Base-by-base conservation (phyloP, 2,888 invertebrate genomes). In the Pyrochroa serraticornis region DNA sequence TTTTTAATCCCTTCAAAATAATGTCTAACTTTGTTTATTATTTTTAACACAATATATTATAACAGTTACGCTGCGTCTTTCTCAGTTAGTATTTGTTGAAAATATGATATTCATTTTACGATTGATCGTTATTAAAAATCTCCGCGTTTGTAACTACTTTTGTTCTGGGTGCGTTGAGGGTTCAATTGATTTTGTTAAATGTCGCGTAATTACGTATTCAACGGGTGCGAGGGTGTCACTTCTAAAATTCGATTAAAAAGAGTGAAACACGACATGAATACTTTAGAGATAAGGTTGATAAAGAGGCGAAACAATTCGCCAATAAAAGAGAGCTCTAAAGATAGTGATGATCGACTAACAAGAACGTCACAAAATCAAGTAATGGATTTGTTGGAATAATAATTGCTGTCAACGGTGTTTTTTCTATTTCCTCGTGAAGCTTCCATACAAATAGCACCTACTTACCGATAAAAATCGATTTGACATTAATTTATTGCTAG, bases 401-500 rank as follows among this genome's bases (percentile, higher is more conserved):
- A 69, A 67, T 67, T 70, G 68, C 61, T 68, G 68, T 67, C 67
- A 66, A 62, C 62, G 58, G 50, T 64, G 63, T 67, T 66, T 67
- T 66, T 66, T 59, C 66, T 63, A 69, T 66, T 65, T 67, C 63
- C 64, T 67, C 62, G 62, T 58, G 60, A 62, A 67, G 62, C 54
- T 63, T 59, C 63, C 60, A 65, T 69, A 69, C 69, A 67, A 69
- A 69, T 69, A 64, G 64, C 63, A 64, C 58, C 67, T 64, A 60
- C 65, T 68, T 66, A 60, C 58, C 64, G 66, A 67, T 68, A 66
- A 68, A 68, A 70, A 70, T 70, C 69, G 67, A 70, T 69, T 67
- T 69, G 68, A 69, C 67, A 66, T 64, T 69, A 65, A 68, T 69
- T 69, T 69, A 68, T 70, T 62, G 68, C 65, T 50, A 64, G 64